phyloP scores from a whole-genome alignment of 2,797 vertebrate species.

The Tapirus indicus region DNA sequence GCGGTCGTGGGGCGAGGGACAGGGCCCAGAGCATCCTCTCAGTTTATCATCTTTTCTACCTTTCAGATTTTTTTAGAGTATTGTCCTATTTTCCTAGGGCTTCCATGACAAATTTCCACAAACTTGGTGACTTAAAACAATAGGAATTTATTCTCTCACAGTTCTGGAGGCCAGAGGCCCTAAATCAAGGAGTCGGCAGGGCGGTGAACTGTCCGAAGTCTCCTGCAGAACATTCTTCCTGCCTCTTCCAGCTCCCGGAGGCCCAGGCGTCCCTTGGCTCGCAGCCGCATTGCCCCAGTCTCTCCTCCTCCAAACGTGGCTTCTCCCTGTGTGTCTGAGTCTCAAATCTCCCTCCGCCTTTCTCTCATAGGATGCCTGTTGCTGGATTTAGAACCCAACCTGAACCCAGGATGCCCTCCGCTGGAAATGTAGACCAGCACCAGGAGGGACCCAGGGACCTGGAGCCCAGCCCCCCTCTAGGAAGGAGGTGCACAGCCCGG shows the following conservation, averaged over 20 bases:
- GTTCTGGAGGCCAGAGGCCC: background rate
- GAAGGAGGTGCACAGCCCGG: no score
- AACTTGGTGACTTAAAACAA: no score
- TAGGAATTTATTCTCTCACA: background rate
- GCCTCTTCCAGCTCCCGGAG: background rate
- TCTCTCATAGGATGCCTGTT: background rate
- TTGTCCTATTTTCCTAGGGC: background rate
- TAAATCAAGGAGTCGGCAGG: accelerated
- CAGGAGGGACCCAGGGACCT: background rate
- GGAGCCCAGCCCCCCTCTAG: background rate
- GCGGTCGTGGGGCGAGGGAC: accelerated
- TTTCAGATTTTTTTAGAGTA: background rate
- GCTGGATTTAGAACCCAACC: background rate
- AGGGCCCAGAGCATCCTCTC: background rate
- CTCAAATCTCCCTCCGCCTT: background rate
- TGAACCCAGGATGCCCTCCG: background rate
- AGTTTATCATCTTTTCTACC: background rate
- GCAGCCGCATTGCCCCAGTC: accelerated
- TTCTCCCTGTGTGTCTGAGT: background rate
- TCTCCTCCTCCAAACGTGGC: background rate
- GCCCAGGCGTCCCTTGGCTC: accelerated
- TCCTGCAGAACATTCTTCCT: accelerated
- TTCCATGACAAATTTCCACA: background rate
- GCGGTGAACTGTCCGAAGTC: accelerated
- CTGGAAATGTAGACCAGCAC: background rate